These are phyloP conservation scores for Parnassius mnemosyne DNA, from an alignment of 2,888 invertebrate genomes.

Conservation along the genomic window DNA sequence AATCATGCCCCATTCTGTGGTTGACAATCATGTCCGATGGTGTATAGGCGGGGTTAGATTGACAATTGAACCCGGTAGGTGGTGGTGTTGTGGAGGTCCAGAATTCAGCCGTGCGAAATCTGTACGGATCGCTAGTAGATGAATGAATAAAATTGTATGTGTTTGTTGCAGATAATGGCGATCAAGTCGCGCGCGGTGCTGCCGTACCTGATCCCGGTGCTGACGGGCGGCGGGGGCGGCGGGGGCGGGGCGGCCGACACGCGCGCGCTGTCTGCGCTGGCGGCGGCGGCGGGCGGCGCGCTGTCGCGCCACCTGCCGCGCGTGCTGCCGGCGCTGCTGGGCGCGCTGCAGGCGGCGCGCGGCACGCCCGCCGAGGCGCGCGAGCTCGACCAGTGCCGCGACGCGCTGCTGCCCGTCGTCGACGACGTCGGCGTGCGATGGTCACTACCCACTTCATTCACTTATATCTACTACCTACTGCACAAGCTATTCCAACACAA, in stretches of 20 bases:
- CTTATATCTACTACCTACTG: slow-evolving; percentile 19
- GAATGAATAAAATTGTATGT: no score
- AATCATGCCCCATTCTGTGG: no score
- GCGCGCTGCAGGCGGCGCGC: slow-evolving; percentile 86
- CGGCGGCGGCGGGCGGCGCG: slow-evolving; percentile 96
- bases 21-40: no score
- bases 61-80: no score
- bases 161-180: slow-evolving; percentile 86
- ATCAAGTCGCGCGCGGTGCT: slow-evolving; percentile 97
- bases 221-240: slow-evolving; percentile 80
- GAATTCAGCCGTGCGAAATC: no score
- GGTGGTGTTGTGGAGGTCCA: no score
- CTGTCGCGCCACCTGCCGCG: slow-evolving; percentile 93
- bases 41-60: no score
- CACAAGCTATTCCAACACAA: slow-evolving; percentile 22
- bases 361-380: slow-evolving; percentile 82
- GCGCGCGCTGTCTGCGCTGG: slow-evolving; percentile 94
- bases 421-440: slow-evolving; percentile 94
- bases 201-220: slow-evolving; percentile 96
- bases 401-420: slow-evolving; percentile 93
- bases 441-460: slow-evolving; percentile 37
- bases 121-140: no score
- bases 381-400: slow-evolving; percentile 95
- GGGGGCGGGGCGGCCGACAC: slow-evolving; percentile 84
- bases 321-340: slow-evolving; percentile 94